Percentiles rank a stretch among this genome's conserved stretches.
These are phyloP conservation scores for Lepus timidus DNA, from an alignment of 2,113 vertebrate species.

Conservation along the genomic window DNA sequence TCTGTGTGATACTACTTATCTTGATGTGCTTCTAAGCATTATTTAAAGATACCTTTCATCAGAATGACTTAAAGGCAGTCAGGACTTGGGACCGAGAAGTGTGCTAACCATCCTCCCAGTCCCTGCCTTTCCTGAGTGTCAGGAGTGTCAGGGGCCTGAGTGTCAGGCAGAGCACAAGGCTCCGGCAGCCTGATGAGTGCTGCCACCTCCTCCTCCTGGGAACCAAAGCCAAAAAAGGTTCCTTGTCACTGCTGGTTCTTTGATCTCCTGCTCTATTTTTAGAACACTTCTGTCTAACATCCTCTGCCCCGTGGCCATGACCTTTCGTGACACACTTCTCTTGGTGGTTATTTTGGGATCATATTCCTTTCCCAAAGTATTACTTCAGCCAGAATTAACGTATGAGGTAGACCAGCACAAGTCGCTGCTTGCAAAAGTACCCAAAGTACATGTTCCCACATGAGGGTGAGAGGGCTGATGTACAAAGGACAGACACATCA, in stretches of 20 bases:
- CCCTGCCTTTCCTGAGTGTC: not conserved
- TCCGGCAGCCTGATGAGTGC: not conserved
- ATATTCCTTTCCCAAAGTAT: slow-evolving; percentile 78
- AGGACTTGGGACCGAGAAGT: slow-evolving; percentile 2
- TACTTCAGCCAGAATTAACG: slow-evolving; percentile 80
- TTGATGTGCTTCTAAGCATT: not conserved
- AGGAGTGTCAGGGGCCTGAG: not conserved
- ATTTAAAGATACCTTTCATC: not conserved
- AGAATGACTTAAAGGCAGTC: slow-evolving; percentile 31
- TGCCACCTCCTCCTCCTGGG: not conserved
- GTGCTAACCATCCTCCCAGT: not conserved
- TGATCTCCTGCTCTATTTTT: slow-evolving; percentile 81
- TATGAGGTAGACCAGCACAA: slow-evolving; percentile 61
- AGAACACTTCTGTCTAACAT: slow-evolving; percentile 74
- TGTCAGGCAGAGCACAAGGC: not conserved
- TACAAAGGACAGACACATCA: slow-evolving; percentile 57
- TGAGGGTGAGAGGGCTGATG: slow-evolving; percentile 10
- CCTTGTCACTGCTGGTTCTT: slow-evolving; percentile 63
- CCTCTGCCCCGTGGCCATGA: slow-evolving; percentile 76
- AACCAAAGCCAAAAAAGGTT: slow-evolving; percentile 59
- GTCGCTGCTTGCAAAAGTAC: slow-evolving; percentile 69
- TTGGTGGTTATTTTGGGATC: slow-evolving; percentile 79
- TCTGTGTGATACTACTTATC: not conserved
- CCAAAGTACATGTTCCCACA: slow-evolving; percentile 66
- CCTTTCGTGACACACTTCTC: slow-evolving; percentile 79